Evolutionary conservation across 2,113 vertebrate species (phyloP).

Genomic region (Poecile atricapillus): DNA sequence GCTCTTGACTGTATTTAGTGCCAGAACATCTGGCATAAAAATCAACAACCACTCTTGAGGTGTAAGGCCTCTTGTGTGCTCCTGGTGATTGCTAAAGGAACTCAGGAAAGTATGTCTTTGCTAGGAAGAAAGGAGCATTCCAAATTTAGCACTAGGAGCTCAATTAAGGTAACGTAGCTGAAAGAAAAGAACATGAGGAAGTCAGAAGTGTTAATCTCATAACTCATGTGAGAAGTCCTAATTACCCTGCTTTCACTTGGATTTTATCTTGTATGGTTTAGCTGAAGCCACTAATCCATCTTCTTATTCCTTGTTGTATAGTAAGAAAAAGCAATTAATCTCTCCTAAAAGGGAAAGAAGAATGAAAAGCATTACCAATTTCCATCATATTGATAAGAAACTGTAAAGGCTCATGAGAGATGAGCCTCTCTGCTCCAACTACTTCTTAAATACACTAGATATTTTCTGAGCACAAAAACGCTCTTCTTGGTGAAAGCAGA

Average conservation of each 20-base stretch:
- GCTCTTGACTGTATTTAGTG: neutral
- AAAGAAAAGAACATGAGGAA: neutral
- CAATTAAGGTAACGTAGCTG: neutral
- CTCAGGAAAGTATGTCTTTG: neutral
- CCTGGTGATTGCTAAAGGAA: neutral
- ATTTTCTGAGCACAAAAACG: neutral
- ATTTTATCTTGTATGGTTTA: conserved; percentile 17
- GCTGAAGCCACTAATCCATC: neutral
- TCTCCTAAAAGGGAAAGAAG: neutral
- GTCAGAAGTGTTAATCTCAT: conserved; percentile 29
- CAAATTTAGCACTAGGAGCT: neutral
- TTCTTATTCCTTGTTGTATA: neutral
- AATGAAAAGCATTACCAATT: neutral
- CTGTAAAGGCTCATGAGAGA: neutral
- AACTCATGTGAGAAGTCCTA: neutral
- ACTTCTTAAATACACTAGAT: neutral
- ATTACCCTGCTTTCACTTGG: neutral
- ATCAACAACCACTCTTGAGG: neutral
- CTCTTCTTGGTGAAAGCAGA: neutral
- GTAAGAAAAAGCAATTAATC: neutral
- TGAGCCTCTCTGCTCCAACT: neutral
- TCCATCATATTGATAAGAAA: neutral
- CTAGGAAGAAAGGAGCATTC: neutral
- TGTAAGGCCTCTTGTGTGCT: neutral
- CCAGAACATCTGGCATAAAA: neutral